A percentile compares a stretch with the other conserved stretches of the same genome.
Conservation (phyloP, 2,113 vertebrate species). For the Geococcyx californianus region DNA sequence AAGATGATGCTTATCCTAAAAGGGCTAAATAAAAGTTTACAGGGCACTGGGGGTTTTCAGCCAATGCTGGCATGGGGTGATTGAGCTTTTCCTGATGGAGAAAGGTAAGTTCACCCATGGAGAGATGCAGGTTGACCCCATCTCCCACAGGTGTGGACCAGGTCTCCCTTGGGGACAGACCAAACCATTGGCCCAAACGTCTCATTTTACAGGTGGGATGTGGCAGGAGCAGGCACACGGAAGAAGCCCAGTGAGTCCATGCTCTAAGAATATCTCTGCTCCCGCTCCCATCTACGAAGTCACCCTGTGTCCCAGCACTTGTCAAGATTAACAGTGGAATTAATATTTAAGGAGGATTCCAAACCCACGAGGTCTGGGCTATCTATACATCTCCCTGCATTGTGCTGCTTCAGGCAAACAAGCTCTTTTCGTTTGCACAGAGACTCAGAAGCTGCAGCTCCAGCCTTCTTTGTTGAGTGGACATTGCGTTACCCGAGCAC, state of each 20-base stretch:
- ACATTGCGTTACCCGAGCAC: not conserved
- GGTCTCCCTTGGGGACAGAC: not conserved
- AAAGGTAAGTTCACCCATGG: not conserved
- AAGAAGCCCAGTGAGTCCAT: not conserved
- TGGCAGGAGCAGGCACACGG: not conserved
- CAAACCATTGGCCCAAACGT: fast-evolving
- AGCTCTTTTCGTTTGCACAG: not conserved
- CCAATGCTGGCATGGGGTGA: fast-evolving
- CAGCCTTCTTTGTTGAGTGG: not conserved
- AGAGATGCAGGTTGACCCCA: not conserved
- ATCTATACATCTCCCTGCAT: not conserved
- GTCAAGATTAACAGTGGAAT: not conserved
- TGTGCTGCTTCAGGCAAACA: not conserved
- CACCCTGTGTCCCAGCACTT: not conserved
- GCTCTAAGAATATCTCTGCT: not conserved
- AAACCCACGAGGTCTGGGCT: not conserved
- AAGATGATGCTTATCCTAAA: not conserved
- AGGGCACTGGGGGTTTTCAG: not conserved
- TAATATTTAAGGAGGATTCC: not conserved
- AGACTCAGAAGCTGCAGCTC: not conserved
- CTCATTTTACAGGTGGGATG: not conserved
- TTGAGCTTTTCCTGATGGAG: not conserved
- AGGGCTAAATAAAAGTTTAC: not conserved
- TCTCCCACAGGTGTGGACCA: not conserved
- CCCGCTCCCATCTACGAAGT: not conserved